Evolutionary conservation across 2,797 vertebrate species (phyloP), one percentile per base, ranked within the genome.

Genomic region (Falco novaeseelandiae): DNA sequence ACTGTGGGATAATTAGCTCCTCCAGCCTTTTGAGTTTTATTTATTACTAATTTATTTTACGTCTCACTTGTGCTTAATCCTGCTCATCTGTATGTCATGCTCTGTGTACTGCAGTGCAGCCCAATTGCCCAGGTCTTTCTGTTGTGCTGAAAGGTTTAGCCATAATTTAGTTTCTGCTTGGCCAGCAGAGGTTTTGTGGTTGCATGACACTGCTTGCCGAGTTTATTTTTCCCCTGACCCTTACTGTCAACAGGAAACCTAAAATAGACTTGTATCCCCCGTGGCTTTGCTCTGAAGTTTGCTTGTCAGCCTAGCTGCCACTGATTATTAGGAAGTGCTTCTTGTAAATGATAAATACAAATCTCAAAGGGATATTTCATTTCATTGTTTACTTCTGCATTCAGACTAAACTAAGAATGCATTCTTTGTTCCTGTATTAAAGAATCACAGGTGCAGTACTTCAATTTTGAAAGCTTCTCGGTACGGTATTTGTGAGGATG

Each of bases 211-310:
- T 92, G 69, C 94, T 92, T 94, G 83, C 95, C 87, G 84, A 93
- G 83, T 96, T 95, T 95, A 88, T 93, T 96, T 96, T 96, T 88
- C 79, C 76, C 91, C 65, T 97, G 96, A 96, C 95, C 95, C 92
- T 93, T 89, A 27, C 72, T 96, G 95, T 94, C 94, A 94, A 93
- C 70, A 92, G 79, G 52, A 94, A 95, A 88, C 79, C 83, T 88
- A 91, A 94, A 96, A 97, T 94, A 96, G 93, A 93, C 90, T 96
- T 54, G 17, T 76, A 73, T 94, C 87, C 90, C 93, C 95, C 0
- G 13, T 55, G 89, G 95, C 79, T 89, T 89, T 88, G 77, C 79
- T 95, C 87, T 87, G 92, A 96, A 94, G 97, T 86, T 92, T 92
- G 74, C 89, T 92, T 91, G 90, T 95, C 95, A 96, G 93, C 92